Conservation (phyloP, 1,140 invertebrate genomes). For the Temnothorax curvispinosus region DNA sequence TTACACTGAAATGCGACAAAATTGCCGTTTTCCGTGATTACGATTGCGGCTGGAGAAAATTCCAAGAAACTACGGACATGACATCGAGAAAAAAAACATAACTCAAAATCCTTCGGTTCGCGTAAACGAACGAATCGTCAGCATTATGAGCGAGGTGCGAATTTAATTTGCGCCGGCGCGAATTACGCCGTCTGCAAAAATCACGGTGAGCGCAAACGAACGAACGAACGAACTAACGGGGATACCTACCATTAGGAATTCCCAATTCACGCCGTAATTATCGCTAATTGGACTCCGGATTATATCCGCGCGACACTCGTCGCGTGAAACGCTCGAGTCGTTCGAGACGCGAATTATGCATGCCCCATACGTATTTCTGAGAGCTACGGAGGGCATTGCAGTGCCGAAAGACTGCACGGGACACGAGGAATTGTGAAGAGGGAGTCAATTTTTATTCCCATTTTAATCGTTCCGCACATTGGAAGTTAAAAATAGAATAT, state of each 20-base stretch:
- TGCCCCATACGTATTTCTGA: conserved; percentile 32
- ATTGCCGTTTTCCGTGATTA: neutral
- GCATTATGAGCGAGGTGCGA: conserved; percentile 68
- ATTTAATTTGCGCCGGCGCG: conserved; percentile 70
- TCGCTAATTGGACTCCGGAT: conserved; percentile 81
- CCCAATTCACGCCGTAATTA: conserved; percentile 82
- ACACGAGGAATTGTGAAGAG: neutral
- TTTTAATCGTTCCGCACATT: neutral
- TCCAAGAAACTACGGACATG: neutral
- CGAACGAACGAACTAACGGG: conserved; percentile 26
- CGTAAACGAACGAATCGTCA: conserved; percentile 13
- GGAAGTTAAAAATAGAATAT: neutral
- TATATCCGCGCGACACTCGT: conserved; percentile 71
- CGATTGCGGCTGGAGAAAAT: neutral
- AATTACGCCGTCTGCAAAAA: conserved; percentile 77
- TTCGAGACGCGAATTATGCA: conserved; percentile 75
- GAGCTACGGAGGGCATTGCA: neutral
- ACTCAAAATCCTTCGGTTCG: neutral
- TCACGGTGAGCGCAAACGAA: conserved; percentile 23
- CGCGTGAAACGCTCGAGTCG: conserved; percentile 74
- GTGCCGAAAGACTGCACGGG: neutral
- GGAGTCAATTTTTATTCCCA: neutral
- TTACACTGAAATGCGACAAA: neutral
- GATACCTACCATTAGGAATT: conserved; percentile 77
- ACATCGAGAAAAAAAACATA: neutral